phyloP scores from a whole-genome alignment of 2,888 invertebrate genomes.

The Meiosimyza decipiens region DNA sequence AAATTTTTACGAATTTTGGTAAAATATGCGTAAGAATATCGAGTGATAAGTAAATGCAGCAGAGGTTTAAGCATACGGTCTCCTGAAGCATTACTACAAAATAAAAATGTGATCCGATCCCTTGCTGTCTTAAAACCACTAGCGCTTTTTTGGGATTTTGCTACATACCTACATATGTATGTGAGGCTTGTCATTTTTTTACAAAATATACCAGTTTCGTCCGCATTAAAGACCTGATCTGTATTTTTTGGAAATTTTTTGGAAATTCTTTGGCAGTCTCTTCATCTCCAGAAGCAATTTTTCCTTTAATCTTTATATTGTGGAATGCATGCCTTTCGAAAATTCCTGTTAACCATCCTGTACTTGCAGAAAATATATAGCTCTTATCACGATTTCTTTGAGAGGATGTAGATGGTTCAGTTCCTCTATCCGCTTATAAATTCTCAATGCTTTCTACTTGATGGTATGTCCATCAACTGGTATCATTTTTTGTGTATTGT shows the following conservation, averaged over 20 bases:
- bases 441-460: slow-evolving; percentile 42
- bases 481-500: slow-evolving; percentile 41
- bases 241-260: background rate
- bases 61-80: slow-evolving; percentile 48
- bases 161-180: too few relatives aligned
- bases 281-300: slow-evolving; percentile 9
- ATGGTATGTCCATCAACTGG: slow-evolving; percentile 44
- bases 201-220: too few relatives aligned
- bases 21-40: too few relatives aligned
- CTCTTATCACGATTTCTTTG: slow-evolving; percentile 29
- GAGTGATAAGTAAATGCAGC: too few relatives aligned
- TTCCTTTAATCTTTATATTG: slow-evolving; percentile 7
- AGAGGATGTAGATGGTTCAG: background rate
- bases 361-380: slow-evolving; percentile 47
- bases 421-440: slow-evolving; percentile 41
- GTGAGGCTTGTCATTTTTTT: too few relatives aligned
- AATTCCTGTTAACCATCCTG: slow-evolving; percentile 44
- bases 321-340: slow-evolving; percentile 51
- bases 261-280: slow-evolving; percentile 1
- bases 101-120: slow-evolving; percentile 46
- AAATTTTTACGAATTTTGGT: too few relatives aligned
- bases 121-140: background rate
- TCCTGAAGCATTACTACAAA: slow-evolving; percentile 49
- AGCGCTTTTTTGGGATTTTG: too few relatives aligned
- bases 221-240: too few relatives aligned